Percentiles rank a stretch among this genome's conserved stretches.
These are phyloP conservation scores for Panthera uncia DNA, from an alignment of 2,113 vertebrate species.

Conservation along the genomic window DNA sequence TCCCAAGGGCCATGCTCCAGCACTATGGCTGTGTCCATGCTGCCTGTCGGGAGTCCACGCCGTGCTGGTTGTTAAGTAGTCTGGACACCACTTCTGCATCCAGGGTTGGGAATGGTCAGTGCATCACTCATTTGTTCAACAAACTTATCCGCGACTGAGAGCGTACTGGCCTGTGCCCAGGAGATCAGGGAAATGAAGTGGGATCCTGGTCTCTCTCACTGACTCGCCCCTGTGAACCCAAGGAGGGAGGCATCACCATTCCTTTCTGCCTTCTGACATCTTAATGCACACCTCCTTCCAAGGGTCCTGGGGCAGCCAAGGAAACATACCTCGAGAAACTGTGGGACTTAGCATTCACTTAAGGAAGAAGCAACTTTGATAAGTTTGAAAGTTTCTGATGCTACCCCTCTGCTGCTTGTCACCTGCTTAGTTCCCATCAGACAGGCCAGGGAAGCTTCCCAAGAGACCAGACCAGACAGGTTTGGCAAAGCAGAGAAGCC, in stretches of 20 bases:
- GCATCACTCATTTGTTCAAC: not conserved
- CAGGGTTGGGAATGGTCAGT: not conserved
- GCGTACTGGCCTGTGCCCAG: not conserved
- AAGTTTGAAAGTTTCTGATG: not conserved
- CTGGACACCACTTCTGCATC: not conserved
- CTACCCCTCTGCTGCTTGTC: not conserved
- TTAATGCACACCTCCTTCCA: not conserved
- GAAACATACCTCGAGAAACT: not conserved
- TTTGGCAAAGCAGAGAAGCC: not conserved
- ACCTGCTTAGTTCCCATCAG: not conserved
- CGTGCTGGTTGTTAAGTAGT: not conserved
- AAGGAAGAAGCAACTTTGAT: not conserved
- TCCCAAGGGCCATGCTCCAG: not conserved
- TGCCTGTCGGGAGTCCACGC: too few relatives aligned
- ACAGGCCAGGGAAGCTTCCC: not conserved
- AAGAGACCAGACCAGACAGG: not conserved
- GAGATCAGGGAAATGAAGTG: not conserved
- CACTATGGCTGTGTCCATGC: not conserved
- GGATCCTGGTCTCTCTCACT: not conserved
- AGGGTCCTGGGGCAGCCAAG: not conserved
- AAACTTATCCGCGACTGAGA: not conserved
- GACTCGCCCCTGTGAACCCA: not conserved
- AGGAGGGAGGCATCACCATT: not conserved
- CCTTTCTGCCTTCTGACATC: not conserved
- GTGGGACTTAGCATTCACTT: not conserved